phyloP scores from a whole-genome alignment of 2,797 vertebrate genomes.

The Okamejei kenojei region DNA sequence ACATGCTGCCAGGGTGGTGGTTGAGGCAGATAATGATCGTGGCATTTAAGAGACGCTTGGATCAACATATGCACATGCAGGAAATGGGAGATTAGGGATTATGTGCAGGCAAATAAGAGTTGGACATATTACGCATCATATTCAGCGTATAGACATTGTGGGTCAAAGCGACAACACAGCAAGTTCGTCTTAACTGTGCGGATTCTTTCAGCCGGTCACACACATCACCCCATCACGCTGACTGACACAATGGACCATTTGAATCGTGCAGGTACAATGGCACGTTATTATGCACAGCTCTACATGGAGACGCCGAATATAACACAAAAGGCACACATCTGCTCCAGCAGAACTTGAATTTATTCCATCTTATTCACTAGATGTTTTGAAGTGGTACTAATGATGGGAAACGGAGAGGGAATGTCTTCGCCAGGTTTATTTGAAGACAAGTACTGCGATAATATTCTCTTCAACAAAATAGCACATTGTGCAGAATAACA shows the following conservation, averaged over 20 bases:
- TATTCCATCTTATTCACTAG: background rate
- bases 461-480: background rate
- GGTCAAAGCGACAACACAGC: too few species aligned
- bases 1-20: too few species aligned
- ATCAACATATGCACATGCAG: too few species aligned
- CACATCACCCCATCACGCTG: background rate
- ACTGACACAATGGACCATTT: background rate
- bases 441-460: background rate
- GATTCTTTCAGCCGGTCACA: background rate
- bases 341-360: too few species aligned
- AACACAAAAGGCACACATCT: too few species aligned
- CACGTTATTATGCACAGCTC: too few species aligned
- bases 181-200: background rate
- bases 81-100: too few species aligned
- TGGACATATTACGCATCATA: too few species aligned
- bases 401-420: background rate
- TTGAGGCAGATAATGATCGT: too few species aligned
- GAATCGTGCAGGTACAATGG: background rate
- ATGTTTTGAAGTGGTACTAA: background rate
- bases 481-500: background rate
- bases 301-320: too few species aligned
- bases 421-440: background rate
- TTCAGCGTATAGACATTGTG: background rate
- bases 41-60: too few species aligned
- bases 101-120: too few species aligned